A percentile compares a stretch with the other conserved stretches of the same genome.
Evolutionary conservation across 2,113 vertebrate species (phyloP).

Genomic region (Cervus canadensis): DNA sequence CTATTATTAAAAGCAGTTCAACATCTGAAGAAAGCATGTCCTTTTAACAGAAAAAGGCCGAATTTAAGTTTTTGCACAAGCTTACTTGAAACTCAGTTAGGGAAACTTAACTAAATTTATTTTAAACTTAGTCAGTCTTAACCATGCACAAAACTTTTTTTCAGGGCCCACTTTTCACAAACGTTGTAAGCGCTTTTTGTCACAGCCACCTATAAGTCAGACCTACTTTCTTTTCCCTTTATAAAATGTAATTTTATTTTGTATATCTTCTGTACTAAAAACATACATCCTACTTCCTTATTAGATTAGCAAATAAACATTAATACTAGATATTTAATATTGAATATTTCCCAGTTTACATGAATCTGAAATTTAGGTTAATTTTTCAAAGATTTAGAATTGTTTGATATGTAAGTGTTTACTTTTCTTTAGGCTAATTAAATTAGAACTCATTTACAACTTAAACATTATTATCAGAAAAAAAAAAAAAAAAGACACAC

Average conservation of each 20-base stretch:
- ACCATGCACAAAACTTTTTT: background rate
- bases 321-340: background rate
- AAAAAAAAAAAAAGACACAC: background rate
- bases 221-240: background rate
- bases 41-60: background rate
- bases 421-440: background rate
- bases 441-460: background rate
- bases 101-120: background rate
- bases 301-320: background rate
- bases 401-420: background rate
- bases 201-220: background rate
- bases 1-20: background rate
- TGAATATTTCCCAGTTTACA: background rate
- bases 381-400: background rate
- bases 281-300: background rate
- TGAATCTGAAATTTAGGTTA: background rate
- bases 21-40: background rate
- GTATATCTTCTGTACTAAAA: background rate
- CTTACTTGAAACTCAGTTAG: background rate
- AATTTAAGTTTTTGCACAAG: background rate
- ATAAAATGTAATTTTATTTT: background rate
- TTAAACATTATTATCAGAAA: background rate
- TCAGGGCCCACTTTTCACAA: background rate
- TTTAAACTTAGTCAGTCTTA: background rate
- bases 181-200: background rate